phyloP scores from a whole-genome alignment of 2,888 invertebrate species.

The Gastracanthus pulcherrimus region DNA sequence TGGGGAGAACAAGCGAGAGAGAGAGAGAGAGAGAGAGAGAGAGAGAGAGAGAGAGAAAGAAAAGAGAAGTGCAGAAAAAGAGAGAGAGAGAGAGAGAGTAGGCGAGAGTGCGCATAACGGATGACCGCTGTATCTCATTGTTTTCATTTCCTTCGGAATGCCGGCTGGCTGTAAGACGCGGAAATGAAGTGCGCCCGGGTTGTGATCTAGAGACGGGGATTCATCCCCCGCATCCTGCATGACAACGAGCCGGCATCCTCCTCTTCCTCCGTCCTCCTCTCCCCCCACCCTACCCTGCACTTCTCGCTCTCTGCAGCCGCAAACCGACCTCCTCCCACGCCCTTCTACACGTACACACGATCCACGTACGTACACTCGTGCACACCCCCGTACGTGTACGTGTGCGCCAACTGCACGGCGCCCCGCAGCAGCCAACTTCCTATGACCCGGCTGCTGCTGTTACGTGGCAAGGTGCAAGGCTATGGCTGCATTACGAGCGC shows the following conservation, averaged over 20 bases:
- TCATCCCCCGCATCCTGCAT: constrained; percentile 74
- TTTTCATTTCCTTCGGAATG: constrained; percentile 77
- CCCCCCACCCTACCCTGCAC: constrained; percentile 9
- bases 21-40: neutral
- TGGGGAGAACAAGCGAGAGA: neutral
- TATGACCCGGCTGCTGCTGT: neutral
- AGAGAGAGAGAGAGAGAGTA: neutral
- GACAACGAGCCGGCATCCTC: constrained; percentile 68
- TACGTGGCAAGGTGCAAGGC: neutral
- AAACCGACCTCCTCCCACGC: neutral
- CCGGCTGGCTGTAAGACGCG: constrained; percentile 76
- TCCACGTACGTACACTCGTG: neutral
- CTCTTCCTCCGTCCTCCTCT: constrained; percentile 16
- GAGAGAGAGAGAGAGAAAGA: constrained; percentile 4
- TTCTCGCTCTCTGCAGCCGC: neutral
- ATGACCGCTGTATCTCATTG: constrained; percentile 78
- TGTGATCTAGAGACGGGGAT: constrained; percentile 68
- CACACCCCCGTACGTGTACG: neutral
- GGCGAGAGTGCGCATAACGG: constrained; percentile 69
- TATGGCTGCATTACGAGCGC: too few relatives aligned
- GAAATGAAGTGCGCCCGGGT: constrained; percentile 76
- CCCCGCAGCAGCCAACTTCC: constrained; percentile 24
- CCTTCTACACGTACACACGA: neutral
- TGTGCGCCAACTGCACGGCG: too few relatives aligned
- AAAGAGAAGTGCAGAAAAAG: neutral